Percentiles rank a stretch among this genome's conserved stretches.
phyloP scores from a whole-genome alignment of 2,113 vertebrate genomes.

The Spilogale gracilis region DNA sequence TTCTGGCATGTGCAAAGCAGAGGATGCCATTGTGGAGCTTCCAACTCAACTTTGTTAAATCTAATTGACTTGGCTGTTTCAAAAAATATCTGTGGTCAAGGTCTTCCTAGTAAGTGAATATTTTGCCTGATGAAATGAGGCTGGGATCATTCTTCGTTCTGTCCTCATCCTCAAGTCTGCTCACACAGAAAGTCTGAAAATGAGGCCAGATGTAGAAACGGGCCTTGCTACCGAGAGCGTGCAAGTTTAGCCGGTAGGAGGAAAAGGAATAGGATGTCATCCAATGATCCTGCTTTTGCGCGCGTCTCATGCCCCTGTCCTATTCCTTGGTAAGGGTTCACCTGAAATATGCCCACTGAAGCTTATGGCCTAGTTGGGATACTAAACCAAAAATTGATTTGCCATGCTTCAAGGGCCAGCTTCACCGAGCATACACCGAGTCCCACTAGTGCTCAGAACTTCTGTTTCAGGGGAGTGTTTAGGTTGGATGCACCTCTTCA shows the following conservation, averaged over 20 bases:
- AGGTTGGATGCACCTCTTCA: slow-evolving; percentile 63
- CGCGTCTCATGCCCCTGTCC: background rate
- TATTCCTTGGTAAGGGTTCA: slow-evolving; percentile 59
- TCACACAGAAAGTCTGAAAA: background rate
- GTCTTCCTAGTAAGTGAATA: background rate
- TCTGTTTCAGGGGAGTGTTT: slow-evolving; percentile 77
- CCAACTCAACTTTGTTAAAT: background rate
- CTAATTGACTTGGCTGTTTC: background rate
- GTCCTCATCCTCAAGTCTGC: background rate
- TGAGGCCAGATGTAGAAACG: slow-evolving; percentile 36
- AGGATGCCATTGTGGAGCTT: background rate
- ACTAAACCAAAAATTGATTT: background rate
- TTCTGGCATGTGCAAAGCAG: background rate
- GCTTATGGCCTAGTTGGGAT: background rate
- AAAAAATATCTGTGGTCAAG: background rate
- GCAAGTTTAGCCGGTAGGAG: background rate
- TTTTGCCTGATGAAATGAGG: background rate
- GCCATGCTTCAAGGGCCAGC: background rate
- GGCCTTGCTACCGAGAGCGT: background rate
- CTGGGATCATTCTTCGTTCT: background rate
- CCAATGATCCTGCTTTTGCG: background rate
- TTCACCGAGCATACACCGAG: slow-evolving; percentile 40
- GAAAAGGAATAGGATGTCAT: background rate
- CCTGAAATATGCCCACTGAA: background rate
- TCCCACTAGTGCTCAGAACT: slow-evolving; percentile 33